A percentile compares a stretch with the other conserved stretches of the same genome.
phyloP scores from a whole-genome alignment of 2,113 vertebrate genomes.

The Tetrax tetrax region DNA sequence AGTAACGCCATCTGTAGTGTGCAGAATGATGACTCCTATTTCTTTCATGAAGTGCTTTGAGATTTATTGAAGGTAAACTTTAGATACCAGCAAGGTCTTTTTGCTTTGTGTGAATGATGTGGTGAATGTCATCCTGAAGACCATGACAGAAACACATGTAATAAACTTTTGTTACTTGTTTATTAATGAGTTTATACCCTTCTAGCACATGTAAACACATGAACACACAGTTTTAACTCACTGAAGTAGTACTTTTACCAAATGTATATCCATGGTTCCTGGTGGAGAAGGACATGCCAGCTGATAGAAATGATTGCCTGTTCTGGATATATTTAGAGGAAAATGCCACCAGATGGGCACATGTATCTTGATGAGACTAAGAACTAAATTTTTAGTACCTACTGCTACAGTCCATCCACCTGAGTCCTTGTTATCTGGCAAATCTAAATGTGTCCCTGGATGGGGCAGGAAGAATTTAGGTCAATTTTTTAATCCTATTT shows the following conservation, averaged over 20 bases:
- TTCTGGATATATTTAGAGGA: background rate
- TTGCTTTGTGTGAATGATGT: background rate
- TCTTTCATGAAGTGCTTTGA: background rate
- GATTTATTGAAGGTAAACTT: background rate
- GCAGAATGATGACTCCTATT: background rate
- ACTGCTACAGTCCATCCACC: background rate
- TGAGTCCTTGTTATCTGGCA: background rate
- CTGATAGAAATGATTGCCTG: accelerated
- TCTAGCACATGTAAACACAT: accelerated
- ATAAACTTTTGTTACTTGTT: background rate
- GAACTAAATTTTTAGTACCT: background rate
- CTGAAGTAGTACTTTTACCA: background rate
- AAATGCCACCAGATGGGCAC: background rate
- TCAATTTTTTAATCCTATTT: background rate
- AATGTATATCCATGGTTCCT: background rate
- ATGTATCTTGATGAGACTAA: background rate
- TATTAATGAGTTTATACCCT: background rate
- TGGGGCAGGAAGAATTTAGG: background rate
- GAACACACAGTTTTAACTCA: background rate
- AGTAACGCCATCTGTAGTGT: background rate
- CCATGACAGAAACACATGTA: background rate
- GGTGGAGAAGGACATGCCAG: background rate
- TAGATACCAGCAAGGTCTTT: background rate
- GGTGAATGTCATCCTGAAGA: background rate
- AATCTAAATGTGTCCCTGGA: background rate